Conservation (phyloP, 1,140 invertebrate species). For the Carcinoscorpius rotundicauda region DNA sequence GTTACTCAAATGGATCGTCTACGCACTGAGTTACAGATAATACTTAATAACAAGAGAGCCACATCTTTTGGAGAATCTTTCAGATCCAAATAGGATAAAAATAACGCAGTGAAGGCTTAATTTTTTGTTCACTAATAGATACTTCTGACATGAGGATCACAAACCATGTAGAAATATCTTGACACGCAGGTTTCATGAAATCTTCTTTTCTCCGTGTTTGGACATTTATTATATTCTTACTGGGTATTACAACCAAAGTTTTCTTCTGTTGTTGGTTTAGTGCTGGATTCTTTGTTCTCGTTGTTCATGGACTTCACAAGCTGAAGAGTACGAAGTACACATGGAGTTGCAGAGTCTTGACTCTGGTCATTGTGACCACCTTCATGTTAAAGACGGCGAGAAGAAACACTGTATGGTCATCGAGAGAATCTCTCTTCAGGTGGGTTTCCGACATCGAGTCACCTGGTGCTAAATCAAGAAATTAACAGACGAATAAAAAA, state of each 20-base stretch:
- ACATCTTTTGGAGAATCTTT: no score
- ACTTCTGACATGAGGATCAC: no score
- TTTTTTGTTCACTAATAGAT: no score
- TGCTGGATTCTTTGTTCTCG: conserved; percentile 30
- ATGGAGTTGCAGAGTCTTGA: conserved; percentile 46
- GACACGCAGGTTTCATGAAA: no score
- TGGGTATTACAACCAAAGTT: neutral
- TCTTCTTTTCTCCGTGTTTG: neutral
- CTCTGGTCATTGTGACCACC: conserved; percentile 35
- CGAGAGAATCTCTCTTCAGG: conserved; percentile 49
- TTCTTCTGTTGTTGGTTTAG: conserved; percentile 23
- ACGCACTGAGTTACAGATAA: no score
- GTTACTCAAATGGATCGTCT: no score
- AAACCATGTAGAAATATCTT: no score
- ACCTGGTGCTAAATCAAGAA: neutral
- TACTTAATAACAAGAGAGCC: no score
- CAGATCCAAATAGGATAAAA: no score
- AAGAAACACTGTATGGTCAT: conserved; percentile 63
- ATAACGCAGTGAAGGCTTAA: no score
- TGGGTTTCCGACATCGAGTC: conserved; percentile 18
- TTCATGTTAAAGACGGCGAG: conserved; percentile 50
- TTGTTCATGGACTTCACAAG: conserved; percentile 27
- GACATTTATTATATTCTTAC: no score
- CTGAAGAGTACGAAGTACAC: conserved; percentile 40
- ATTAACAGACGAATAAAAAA: neutral